A percentile compares a stretch with the other conserved stretches of the same genome.
Evolutionary conservation across 2,113 vertebrate genomes (phyloP).

Genomic region (Corythoichthys intestinalis): DNA sequence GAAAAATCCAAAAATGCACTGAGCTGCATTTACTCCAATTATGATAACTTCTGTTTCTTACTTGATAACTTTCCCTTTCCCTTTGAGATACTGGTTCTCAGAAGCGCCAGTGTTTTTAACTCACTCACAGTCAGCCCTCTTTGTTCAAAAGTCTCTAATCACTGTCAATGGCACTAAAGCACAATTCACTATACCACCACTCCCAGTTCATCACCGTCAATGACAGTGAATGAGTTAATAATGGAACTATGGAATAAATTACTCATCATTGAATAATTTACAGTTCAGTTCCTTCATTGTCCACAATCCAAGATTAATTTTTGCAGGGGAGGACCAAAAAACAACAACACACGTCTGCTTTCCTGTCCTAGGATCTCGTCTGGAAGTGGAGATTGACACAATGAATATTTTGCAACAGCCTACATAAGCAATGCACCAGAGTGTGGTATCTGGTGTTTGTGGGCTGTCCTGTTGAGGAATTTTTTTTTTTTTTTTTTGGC

Average conservation of each 20-base stretch:
- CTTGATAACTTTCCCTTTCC: neutral
- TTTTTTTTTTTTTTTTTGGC: neutral
- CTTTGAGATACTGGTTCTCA: neutral
- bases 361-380: neutral
- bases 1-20: too few species aligned
- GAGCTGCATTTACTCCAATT: too few species aligned
- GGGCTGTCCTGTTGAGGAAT: conserved; percentile 17
- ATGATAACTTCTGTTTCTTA: neutral
- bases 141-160: too few species aligned
- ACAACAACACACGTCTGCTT: neutral
- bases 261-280: neutral
- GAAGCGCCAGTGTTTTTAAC: too few species aligned
- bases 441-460: conserved; percentile 19
- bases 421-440: conserved; percentile 18
- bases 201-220: too few species aligned
- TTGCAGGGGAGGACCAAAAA: neutral
- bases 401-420: conserved; percentile 14
- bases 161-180: too few species aligned
- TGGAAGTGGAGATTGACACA: conserved; percentile 1
- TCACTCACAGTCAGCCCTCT: too few species aligned
- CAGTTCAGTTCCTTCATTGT: neutral
- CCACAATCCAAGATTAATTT: neutral
- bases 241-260: too few species aligned
- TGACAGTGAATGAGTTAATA: too few species aligned
- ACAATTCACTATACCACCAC: too few species aligned